Base-by-base conservation (phyloP, 2,113 vertebrate species). In the Tupaia tana region DNA sequence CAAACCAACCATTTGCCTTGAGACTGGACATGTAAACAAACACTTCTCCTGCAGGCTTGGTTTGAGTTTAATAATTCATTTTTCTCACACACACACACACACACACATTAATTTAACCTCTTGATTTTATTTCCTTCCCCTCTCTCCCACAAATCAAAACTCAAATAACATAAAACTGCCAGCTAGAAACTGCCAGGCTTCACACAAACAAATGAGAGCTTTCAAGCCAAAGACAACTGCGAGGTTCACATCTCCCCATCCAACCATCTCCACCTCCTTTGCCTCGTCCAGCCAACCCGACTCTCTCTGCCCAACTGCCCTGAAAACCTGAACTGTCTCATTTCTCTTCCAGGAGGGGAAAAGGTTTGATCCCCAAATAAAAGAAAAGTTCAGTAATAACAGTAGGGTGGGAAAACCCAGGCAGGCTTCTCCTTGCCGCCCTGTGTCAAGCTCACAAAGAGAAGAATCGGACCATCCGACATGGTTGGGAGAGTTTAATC, bases 401-500 rank as follows among this genome's bases (percentile, higher is more conserved):
- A 58, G 78, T 54, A 95, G 84, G 96, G 91, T 84, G 81, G 83
- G 27, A 13, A 86, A 80, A 0, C 1, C 70, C 63, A 86, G 80
- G 77, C 96, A 90, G 92, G 70, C 89, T 97, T 85, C 91, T 96
- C 79, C 66, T 10, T 8, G 96, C 97, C 94, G 94, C 88, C 91
- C 18, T 25, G 18, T 93, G 91, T 97, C 96, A 97, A 94, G 77
- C 96, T 97, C 96, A 97, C 98, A 98, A 97, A 98, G 91, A 94
- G 80, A 95, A 89, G 95, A 96, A 92, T 97, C 89, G 12, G 96
- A 97, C 94, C 92, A 93, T 98, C 96, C 95, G 96, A 97, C 94
- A 98, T 98, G 98, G 98, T 97, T 98, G 14, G 24, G 87, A 96
- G 97, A 98, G 67, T 97, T 98, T 97, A 98, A 98, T 98, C 98